phyloP scores from a whole-genome alignment of 1,140 invertebrate genomes.

The Polyergus mexicanus region DNA sequence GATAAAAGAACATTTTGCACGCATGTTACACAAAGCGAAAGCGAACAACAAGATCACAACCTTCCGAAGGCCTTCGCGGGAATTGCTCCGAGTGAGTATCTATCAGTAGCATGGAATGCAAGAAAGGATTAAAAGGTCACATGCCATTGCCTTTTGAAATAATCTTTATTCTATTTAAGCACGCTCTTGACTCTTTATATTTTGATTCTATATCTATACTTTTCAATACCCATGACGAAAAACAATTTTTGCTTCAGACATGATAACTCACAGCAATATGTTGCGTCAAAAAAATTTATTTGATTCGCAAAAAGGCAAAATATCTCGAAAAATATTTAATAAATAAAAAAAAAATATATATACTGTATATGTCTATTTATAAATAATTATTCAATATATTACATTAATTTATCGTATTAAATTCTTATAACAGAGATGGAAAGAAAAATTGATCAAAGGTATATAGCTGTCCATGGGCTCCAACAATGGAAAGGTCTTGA shows the following conservation, averaged over 20 bases:
- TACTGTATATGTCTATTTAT: not conserved
- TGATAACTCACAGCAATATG: slow-evolving; percentile 15
- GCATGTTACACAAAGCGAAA: slow-evolving; percentile 48
- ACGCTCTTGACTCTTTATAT: not conserved
- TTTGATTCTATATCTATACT: too few relatives aligned
- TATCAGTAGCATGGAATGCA: slow-evolving; percentile 45
- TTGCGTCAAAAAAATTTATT: not conserved
- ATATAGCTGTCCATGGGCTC: not conserved
- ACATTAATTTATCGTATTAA: not conserved
- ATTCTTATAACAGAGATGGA: too few relatives aligned
- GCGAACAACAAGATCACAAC: slow-evolving; percentile 57
- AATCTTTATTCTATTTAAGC: not conserved
- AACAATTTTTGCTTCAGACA: not conserved
- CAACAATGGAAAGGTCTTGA: slow-evolving; percentile 51
- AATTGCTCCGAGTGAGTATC: slow-evolving; percentile 66
- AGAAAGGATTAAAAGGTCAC: slow-evolving; percentile 44
- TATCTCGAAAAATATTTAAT: not conserved
- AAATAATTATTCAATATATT: slow-evolving; percentile 9
- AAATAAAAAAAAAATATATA: not conserved
- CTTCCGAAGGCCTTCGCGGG: slow-evolving; percentile 74
- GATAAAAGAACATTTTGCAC: slow-evolving; percentile 62
- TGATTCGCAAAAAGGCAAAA: not conserved
- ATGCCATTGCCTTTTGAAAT: not conserved
- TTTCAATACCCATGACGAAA: not conserved
- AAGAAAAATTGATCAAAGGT: slow-evolving; percentile 16